Evolutionary conservation across 2,888 invertebrate species (phyloP).

Genomic region (Candidula unifasciata): DNA sequence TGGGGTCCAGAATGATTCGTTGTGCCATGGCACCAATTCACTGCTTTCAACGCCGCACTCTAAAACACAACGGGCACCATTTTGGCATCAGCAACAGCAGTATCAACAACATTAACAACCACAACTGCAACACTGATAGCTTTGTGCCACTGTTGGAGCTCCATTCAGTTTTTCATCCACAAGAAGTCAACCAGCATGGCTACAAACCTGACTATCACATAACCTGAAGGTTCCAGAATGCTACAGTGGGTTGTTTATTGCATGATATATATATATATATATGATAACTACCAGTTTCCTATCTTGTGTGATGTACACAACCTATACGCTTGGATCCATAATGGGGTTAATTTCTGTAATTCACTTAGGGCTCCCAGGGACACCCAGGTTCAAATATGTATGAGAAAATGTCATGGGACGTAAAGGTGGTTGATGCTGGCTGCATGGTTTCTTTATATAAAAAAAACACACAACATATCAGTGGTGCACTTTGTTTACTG

Average conservation of each 20-base stretch:
- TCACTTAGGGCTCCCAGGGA: no score
- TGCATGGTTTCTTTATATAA: no score
- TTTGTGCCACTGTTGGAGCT: conserved; percentile 28
- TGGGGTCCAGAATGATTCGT: neutral
- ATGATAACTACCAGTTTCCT: neutral
- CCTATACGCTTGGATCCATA: no score
- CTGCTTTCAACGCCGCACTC: neutral
- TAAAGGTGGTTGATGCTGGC: no score
- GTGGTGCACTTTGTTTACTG: no score
- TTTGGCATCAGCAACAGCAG: conserved; percentile 28
- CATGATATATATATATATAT: no score
- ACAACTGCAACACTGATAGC: conserved; percentile 33
- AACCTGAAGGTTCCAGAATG: no score
- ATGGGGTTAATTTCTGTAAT: no score
- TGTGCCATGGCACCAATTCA: neutral
- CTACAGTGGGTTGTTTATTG: neutral
- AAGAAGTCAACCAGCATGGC: neutral
- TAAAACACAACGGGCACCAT: neutral
- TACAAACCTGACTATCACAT: neutral
- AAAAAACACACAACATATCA: no score
- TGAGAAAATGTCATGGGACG: no score
- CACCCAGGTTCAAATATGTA: no score
- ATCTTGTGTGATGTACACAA: no score
- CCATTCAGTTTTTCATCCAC: neutral
- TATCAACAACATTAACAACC: conserved; percentile 23